These are phyloP conservation scores for Toxotes lorentzi DNA, from an alignment of 2,797 vertebrate genomes.

Conservation along the genomic window DNA sequence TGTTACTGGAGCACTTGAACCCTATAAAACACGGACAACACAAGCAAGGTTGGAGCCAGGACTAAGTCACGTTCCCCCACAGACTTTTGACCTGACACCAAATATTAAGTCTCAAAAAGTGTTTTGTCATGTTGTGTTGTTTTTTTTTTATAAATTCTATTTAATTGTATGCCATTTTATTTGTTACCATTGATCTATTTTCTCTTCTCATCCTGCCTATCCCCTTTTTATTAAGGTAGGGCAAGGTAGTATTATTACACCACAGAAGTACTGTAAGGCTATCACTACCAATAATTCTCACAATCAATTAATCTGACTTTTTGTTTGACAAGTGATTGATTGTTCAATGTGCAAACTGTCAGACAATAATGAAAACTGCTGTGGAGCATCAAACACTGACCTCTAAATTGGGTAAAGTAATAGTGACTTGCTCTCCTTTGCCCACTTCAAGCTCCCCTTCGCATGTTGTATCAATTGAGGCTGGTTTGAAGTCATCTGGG, in stretches of 20 bases:
- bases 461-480: conserved; percentile 96
- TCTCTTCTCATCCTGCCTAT: too few species aligned
- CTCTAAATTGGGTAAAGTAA: conserved; percentile 97
- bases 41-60: background rate
- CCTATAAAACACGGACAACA: conserved; percentile 81
- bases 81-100: too few species aligned
- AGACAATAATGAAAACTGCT: background rate
- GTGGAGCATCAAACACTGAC: conserved; percentile 76
- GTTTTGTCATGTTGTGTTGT: too few species aligned
- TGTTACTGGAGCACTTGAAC: conserved; percentile 95
- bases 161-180: background rate
- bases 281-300: too few species aligned
- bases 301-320: too few species aligned
- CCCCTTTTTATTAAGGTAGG: too few species aligned
- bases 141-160: background rate
- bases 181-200: background rate
- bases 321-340: too few species aligned
- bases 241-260: too few species aligned
- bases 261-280: too few species aligned
- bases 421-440: conserved; percentile 98
- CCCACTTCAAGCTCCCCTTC: conserved; percentile 97
- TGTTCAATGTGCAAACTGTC: too few species aligned
- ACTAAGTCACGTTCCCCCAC: too few species aligned
- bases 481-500: conserved; percentile 99
- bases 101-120: background rate